Evolutionary conservation across 2,888 invertebrate genomes (phyloP).

Genomic region (Eupithecia abbreviata): DNA sequence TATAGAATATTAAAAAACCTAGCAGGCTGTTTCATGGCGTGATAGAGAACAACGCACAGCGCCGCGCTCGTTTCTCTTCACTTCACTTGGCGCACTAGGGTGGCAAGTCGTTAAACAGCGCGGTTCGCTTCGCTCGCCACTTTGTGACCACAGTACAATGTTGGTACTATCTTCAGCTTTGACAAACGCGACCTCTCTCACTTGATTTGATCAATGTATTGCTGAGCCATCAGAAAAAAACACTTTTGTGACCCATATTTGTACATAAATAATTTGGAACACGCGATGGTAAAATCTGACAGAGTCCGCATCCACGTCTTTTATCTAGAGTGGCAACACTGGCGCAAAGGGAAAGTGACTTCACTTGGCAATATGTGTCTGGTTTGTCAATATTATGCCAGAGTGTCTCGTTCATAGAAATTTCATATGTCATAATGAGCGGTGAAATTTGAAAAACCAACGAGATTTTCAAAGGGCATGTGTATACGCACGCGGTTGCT

Average conservation of each 20-base stretch:
- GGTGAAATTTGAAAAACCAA: too few species aligned
- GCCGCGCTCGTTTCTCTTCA: neutral
- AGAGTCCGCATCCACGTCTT: slow-evolving; percentile 40
- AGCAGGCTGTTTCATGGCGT: neutral
- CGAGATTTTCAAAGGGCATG: too few species aligned
- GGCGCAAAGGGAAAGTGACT: slow-evolving; percentile 53
- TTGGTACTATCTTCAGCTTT: neutral
- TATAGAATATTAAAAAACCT: neutral
- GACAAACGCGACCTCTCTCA: neutral
- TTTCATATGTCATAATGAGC: too few species aligned
- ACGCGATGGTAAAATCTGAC: neutral
- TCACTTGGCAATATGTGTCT: too few species aligned
- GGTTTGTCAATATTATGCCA: too few species aligned
- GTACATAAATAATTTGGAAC: neutral
- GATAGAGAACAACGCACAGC: neutral
- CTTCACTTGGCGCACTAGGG: too few species aligned
- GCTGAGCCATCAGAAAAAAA: neutral
- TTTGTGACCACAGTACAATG: neutral
- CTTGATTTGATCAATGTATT: neutral
- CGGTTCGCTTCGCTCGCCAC: neutral
- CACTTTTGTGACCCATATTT: neutral
- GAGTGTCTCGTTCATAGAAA: too few species aligned
- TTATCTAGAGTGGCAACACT: slow-evolving; percentile 52
- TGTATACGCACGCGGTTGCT: slow-evolving; percentile 89
- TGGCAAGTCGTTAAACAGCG: too few species aligned